phyloP scores from a whole-genome alignment of 2,113 vertebrate species.

The Zosterops borbonicus region DNA sequence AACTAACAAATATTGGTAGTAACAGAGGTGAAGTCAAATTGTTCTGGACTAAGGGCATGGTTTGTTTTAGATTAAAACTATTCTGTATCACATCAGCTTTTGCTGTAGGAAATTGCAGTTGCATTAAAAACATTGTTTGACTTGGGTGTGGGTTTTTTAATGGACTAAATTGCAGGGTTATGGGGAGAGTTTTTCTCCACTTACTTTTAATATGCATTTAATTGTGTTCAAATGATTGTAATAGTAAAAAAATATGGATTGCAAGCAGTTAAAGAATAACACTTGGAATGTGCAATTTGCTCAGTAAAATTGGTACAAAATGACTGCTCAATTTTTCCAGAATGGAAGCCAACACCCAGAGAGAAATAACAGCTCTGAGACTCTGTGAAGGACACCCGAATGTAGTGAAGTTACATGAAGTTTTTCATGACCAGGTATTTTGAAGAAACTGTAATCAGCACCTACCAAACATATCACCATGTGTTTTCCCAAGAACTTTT shows the following conservation, averaged over 20 bases:
- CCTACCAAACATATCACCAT: background rate
- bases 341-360: conserved; percentile 95
- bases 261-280: background rate
- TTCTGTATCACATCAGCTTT: background rate
- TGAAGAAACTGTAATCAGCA: background rate
- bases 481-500: background rate
- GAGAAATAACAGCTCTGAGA: conserved; percentile 93
- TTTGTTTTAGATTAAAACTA: background rate
- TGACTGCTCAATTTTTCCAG: conserved; percentile 72
- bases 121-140: background rate
- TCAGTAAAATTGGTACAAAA: conserved; percentile 1
- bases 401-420: conserved; percentile 93
- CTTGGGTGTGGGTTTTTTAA: background rate
- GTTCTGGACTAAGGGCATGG: background rate
- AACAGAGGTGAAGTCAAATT: conserved; percentile 37
- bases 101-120: background rate
- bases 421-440: conserved; percentile 94
- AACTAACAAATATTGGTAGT: background rate
- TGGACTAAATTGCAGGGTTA: background rate
- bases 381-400: conserved; percentile 96
- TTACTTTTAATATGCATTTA: background rate
- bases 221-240: background rate
- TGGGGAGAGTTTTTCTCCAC: background rate
- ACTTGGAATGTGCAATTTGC: background rate
- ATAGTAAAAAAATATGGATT: background rate